Evolutionary conservation across 2,113 vertebrate genomes (phyloP), one percentile per base, ranked within the genome.

Genomic region (Pangasianodon gigas): DNA sequence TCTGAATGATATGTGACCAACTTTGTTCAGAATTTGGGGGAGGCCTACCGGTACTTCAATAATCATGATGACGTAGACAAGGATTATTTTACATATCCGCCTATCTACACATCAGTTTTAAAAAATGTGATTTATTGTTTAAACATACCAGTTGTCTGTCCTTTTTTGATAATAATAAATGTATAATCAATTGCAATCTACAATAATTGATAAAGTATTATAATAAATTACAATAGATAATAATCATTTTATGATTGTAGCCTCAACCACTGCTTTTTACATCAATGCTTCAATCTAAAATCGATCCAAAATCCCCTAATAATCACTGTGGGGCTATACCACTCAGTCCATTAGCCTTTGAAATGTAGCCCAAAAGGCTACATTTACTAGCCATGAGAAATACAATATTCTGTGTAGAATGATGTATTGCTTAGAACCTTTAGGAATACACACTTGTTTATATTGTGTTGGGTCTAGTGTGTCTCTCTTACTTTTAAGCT

Each of bases 331-430:
- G n/a, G 10, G 29, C 9, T 54, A 44, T 81, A 52, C 48, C 26
- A 14, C 21, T 51, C 48, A 32, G 48, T 52, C 6, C 10, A 81
- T 54, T 81, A 32, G 48, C 29, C 24, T 56, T 83, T 83, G 21
- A 37, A 44, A 62, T 62, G 24, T 41, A 44, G 56, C 11, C 52
- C 41, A 62, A 46, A 26, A 52, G 32, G 37, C 21, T 62, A 26
- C 10, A 84, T 46, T 84, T 84, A 62, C 37, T 84, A 44, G 37
- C 82, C 21, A 84, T 62, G 56, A 41, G 11, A 83, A 83, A 84
- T 62, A 62, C 82, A 62, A 46, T 84, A 84, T 46, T 62, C 5
- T 62, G 21, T 41, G 19, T 58, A 84, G 32, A 60, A 60, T 84
- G 56, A 84, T 62, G 21, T 60, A 60, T 84, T 60, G 21, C 54